phyloP scores from a whole-genome alignment of 2,888 invertebrate species.

The Parnassius smintheus region DNA sequence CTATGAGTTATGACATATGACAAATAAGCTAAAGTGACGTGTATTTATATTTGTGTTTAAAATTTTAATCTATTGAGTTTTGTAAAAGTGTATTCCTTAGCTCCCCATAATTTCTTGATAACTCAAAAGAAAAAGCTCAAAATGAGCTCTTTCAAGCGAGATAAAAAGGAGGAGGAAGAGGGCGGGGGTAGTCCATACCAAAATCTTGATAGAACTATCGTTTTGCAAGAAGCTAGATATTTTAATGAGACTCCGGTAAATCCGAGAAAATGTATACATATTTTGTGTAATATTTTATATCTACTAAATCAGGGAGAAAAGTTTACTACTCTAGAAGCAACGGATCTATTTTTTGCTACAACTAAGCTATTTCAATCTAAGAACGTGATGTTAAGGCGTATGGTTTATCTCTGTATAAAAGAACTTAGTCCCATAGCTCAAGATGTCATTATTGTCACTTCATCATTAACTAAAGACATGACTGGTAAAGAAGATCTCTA shows the following conservation, averaged over 20 bases:
- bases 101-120: conserved; percentile 63
- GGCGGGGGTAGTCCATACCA: conserved; percentile 94
- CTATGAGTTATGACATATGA: conserved; percentile 24
- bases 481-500: conserved; percentile 97
- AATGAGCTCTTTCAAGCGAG: conserved; percentile 92
- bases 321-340: conserved; percentile 96
- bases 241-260: conserved; percentile 99
- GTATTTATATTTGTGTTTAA: conserved; percentile 33
- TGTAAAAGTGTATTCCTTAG: conserved; percentile 71
- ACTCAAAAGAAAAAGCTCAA: conserved; percentile 63
- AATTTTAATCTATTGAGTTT: conserved; percentile 30
- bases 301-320: conserved; percentile 97
- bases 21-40: conserved; percentile 35
- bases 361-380: conserved; percentile 99
- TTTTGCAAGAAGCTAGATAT: conserved; percentile 97
- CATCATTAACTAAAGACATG: conserved; percentile 98
- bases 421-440: conserved; percentile 97
- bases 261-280: conserved; percentile 97
- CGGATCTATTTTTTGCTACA: conserved; percentile 99
- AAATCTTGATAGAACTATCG: conserved; percentile 96
- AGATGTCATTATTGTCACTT: conserved; percentile 99
- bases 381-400: conserved; percentile 95
- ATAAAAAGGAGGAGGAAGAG: conserved; percentile 97
- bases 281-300: conserved; percentile 97
- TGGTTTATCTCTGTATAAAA: conserved; percentile 98